Base-by-base conservation (phyloP, 2,888 invertebrate species). In the Eupithecia abbreviata region DNA sequence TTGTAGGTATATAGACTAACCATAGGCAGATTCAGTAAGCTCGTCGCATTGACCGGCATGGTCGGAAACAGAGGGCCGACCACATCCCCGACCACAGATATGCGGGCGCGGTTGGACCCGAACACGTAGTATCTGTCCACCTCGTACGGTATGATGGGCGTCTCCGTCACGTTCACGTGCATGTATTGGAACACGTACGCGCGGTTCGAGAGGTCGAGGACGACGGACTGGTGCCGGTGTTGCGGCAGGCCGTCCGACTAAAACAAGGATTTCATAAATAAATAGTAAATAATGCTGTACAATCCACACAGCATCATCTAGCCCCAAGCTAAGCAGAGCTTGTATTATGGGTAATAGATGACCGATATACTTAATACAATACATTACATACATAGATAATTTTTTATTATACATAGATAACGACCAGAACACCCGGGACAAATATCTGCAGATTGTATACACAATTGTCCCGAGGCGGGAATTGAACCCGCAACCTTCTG, bases 141-240 rank as follows among this genome's bases (percentile, higher is more conserved):
- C 83, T 98, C 97, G 90, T 99, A 98, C 0, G 99, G 98, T 82
- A 99, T 98, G 77, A 98, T 96, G 3, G 99, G 98, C 2, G 97
- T 97, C 91, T 99, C 99, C 0, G 99, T 98, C 7, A 99, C 97
- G 91, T 98, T 98, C 1, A 99, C 98, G 92, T 99, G 98, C 97
- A 99, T 97, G 90, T 99, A 98, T 86, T 99, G 98, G 93, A 99
- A 97, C 73, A 98, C 97, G 91, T 98, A 98, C 0, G 98, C 98
- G 58, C 98, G 96, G 92, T 97, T 98, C 81, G 98, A 98, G 77
- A 99, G 95, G 95, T 99, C 99, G 12, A 99, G 94, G 0, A 99
- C 95, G 70, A 98, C 96, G 0, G 99, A 98, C 83, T 99, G 98
- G 95, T 99, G 99, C 0, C 98, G 96, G 91, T 98, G 96, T 86